Percentiles rank a stretch among this genome's conserved stretches.
Conservation (phyloP, 2,888 invertebrate species). For the Cylindroiulus punctatus region DNA sequence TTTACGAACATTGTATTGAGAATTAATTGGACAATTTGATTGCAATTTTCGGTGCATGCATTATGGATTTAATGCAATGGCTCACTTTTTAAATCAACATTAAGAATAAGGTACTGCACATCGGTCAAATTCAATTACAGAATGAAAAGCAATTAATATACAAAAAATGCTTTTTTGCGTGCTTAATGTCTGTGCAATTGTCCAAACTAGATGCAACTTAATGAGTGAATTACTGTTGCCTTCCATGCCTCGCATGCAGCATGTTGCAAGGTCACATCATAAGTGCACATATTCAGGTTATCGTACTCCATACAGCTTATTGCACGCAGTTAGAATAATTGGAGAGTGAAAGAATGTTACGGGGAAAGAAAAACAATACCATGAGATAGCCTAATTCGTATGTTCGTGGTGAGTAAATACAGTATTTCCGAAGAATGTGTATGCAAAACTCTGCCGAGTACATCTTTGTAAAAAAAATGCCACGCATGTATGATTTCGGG, state of each 20-base stretch:
- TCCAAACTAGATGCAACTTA: not conserved
- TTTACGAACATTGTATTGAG: not conserved
- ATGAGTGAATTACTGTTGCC: slow-evolving; percentile 32
- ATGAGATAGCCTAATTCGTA: not conserved
- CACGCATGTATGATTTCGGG: too few species aligned
- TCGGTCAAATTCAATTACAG: too few species aligned
- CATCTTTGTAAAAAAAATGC: too few species aligned
- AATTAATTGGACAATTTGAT: not conserved
- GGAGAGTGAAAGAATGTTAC: slow-evolving; percentile 22
- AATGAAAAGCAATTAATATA: too few species aligned
- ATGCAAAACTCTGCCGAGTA: too few species aligned
- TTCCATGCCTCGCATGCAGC: not conserved
- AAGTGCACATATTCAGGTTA: slow-evolving; percentile 32
- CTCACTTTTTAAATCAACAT: not conserved
- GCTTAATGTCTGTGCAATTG: not conserved
- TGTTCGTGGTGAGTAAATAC: not conserved
- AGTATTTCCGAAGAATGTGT: too few species aligned
- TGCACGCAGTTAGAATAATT: slow-evolving; percentile 24
- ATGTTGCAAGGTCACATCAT: slow-evolving; percentile 15
- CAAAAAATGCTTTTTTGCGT: too few species aligned
- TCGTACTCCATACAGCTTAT: slow-evolving; percentile 4
- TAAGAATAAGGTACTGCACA: not conserved
- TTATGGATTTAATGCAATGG: not conserved
- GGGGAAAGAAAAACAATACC: not conserved
- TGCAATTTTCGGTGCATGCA: not conserved